Percentiles rank a stretch among this genome's conserved stretches.
Conservation (phyloP, 2,888 invertebrate genomes). For the Platycheirus albimanus region DNA sequence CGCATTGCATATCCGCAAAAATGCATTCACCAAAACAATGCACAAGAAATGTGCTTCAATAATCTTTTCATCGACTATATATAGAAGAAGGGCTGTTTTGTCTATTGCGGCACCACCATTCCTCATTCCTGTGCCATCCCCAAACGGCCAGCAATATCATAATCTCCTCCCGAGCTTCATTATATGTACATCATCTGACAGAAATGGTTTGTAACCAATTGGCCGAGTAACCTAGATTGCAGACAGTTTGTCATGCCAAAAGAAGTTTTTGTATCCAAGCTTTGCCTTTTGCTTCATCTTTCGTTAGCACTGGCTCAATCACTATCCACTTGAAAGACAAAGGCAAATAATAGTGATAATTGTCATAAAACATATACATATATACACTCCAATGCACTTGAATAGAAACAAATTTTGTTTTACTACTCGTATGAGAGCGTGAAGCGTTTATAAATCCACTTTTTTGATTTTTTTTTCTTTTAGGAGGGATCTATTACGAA, state of each 20-base stretch:
- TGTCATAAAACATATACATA: constrained; percentile 27
- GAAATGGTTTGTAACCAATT: constrained; percentile 66
- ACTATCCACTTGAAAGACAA: constrained; percentile 65
- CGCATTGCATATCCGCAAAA: constrained; percentile 70
- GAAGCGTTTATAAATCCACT: no score
- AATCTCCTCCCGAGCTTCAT: constrained; percentile 27
- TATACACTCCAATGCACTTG: no score
- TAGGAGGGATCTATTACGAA: no score
- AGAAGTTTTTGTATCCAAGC: constrained; percentile 47
- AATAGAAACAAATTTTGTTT: no score
- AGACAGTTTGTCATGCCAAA: constrained; percentile 71
- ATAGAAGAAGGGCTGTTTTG: constrained; percentile 1
- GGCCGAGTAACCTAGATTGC: constrained; percentile 66
- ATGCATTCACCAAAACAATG: constrained; percentile 71
- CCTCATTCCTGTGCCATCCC: neutral
- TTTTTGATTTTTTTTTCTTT: no score
- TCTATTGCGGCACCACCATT: constrained; percentile 24
- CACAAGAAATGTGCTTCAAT: constrained; percentile 46
- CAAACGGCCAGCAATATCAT: no score
- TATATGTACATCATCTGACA: constrained; percentile 61
- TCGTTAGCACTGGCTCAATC: constrained; percentile 64
- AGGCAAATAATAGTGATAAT: constrained; percentile 51
- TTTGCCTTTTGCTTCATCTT: neutral
- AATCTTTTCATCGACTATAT: constrained; percentile 66
- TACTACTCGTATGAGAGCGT: no score